A percentile compares a stretch with the other conserved stretches of the same genome.
Conservation (phyloP, 1,140 invertebrate species). For the Eulimnadia texana region DNA sequence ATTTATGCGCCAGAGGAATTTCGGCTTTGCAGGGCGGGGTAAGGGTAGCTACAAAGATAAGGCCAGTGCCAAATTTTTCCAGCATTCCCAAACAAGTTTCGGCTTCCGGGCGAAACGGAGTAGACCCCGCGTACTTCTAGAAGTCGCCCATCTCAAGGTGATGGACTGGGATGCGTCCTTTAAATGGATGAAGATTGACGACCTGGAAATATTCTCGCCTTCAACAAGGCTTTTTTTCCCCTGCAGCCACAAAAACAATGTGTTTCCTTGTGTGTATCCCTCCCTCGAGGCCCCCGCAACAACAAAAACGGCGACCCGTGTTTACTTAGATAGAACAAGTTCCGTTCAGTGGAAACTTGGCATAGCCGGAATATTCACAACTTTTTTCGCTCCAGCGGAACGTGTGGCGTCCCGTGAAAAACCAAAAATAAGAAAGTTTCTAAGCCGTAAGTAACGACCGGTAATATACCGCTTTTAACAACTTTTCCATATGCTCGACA, state of each 20-base stretch:
- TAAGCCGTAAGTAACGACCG: not conserved
- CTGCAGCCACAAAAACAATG: not conserved
- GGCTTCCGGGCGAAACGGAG: not conserved
- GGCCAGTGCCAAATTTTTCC: not conserved
- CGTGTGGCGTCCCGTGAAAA: no score
- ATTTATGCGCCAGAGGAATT: no score
- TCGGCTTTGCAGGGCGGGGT: no score
- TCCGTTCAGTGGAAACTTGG: no score
- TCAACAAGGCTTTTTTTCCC: not conserved
- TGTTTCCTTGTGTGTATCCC: not conserved
- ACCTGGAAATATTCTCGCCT: not conserved
- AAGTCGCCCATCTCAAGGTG: no score
- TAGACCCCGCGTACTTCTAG: not conserved
- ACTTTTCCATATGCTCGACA: not conserved
- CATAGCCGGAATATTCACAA: no score
- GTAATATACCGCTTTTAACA: not conserved
- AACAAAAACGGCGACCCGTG: not conserved
- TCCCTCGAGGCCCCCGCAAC: no score
- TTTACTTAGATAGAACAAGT: not conserved
- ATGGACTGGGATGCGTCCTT: not conserved
- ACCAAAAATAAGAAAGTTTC: no score
- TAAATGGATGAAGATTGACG: not conserved
- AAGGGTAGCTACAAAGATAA: not conserved
- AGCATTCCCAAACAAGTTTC: not conserved
- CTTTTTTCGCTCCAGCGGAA: no score